Evolutionary conservation across 2,888 invertebrate species (phyloP), one percentile per base, ranked within the genome.

Genomic region (Machimus atricapillus): DNA sequence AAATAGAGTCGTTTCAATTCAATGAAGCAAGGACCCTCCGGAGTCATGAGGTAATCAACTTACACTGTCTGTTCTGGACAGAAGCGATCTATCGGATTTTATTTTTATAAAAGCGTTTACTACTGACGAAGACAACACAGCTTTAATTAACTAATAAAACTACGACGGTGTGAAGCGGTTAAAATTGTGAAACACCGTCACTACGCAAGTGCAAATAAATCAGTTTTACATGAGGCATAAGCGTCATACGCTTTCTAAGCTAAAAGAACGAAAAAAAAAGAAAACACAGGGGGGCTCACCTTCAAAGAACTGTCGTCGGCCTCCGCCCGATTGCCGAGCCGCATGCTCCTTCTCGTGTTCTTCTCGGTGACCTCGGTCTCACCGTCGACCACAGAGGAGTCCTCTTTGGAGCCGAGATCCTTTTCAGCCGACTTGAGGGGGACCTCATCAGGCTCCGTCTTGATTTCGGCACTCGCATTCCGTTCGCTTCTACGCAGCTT

Each of bases 361-460:
- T 81, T 87, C 16, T 78, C 66, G 16, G 40, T 23, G 9, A 43
- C 27, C 40, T 79, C 31, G 7, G 8, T 37, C 66, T 87, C 78
- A 4, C 16, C 43, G 43, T 46, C 43, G 43, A 46, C 43, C 14
- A 46, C 23, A 9, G 27, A 19, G 9, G 19, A 34, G 9, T 76
- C 73, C 40, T 77, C 43, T 27, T 77, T 58, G 27, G 58, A 12
- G 73, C 8, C 37, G 23, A 14, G 5, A 66, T 78, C 46, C 19
- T 31, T 58, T 7, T 78, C 46, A 23, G 40, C n/a, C 14, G 46
- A 19, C 23, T 58, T 83, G 31, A 1, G 34, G 19, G 1, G 23
- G 0, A 7, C 40, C 9, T 73, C 90, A 27, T 89, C 89, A 31
- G 88, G 88, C 14, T 87, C 87, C 19, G 8, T 40, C 31, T 56